Evolutionary conservation across 2,113 vertebrate species (phyloP).

Genomic region (Brachypteracias leptosomus): DNA sequence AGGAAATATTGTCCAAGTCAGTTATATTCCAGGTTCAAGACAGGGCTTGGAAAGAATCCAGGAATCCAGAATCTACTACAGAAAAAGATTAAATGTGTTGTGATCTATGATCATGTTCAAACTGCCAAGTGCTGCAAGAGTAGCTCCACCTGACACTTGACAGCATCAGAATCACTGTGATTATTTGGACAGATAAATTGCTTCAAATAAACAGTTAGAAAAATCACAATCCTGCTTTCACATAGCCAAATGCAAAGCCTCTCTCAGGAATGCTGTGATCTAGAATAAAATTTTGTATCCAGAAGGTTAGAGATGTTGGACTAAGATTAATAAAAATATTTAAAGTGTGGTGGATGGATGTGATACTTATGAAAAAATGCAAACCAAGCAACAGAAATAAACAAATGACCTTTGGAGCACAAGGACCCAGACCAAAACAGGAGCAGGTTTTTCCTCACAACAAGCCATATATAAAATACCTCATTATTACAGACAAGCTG

Average conservation of each 20-base stretch:
- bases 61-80: background rate
- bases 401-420: background rate
- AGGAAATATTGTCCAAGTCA: background rate
- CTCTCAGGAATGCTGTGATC: background rate
- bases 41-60: background rate
- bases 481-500: background rate
- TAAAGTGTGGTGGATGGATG: background rate
- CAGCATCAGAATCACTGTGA: background rate
- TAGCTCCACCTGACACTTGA: background rate
- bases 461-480: background rate
- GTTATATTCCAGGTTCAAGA: background rate
- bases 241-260: background rate
- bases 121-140: background rate
- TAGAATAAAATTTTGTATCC: background rate
- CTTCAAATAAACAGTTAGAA: background rate
- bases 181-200: background rate
- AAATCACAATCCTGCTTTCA: background rate
- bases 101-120: slow-evolving; percentile 7
- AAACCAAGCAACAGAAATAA: background rate
- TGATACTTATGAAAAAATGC: background rate
- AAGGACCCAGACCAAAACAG: background rate
- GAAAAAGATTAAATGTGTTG: background rate
- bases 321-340: background rate
- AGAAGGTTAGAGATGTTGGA: background rate
- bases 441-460: background rate